Conservation (phyloP, 2,888 invertebrate species). For the Watsonalla cultraria region DNA sequence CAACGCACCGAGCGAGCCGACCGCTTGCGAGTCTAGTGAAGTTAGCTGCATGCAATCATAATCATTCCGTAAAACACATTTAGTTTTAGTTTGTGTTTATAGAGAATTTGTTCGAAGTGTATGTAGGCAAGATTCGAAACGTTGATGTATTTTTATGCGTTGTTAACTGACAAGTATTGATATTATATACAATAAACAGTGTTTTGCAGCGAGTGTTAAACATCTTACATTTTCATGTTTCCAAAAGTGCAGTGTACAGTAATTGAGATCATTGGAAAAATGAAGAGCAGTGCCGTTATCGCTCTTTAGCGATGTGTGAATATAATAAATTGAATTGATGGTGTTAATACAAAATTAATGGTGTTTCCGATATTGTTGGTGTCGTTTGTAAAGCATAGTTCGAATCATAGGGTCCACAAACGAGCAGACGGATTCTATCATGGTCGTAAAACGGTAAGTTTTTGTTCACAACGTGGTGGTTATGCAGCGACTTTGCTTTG, state of each 20-base stretch:
- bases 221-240: conserved; percentile 46
- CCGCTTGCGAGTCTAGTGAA: conserved; percentile 5
- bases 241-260: conserved; percentile 62
- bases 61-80: conserved; percentile 36
- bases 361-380: conserved; percentile 68
- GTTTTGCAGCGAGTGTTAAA: background rate
- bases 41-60: conserved; percentile 27
- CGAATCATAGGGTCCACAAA: conserved; percentile 78
- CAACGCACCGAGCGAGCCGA: background rate
- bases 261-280: conserved; percentile 57
- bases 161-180: conserved; percentile 1
- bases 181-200: background rate
- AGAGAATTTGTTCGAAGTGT: conserved; percentile 30
- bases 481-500: conserved; percentile 25
- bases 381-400: conserved; percentile 65
- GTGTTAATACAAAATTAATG: conserved; percentile 72
- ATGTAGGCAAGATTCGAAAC: conserved; percentile 24
- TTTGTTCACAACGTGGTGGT: conserved; percentile 30
- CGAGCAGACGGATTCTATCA: conserved; percentile 78
- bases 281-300: conserved; percentile 67
- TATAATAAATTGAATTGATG: conserved; percentile 65
- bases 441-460: conserved; percentile 79
- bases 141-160: conserved; percentile 18
- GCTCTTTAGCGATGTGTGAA: conserved; percentile 75
- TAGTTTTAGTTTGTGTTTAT: conserved; percentile 58